A percentile compares a stretch with the other conserved stretches of the same genome.
These are phyloP conservation scores for Sinocyclocheilus maitianheensis DNA, from an alignment of 2,113 vertebrate genomes.

Conservation along the genomic window DNA sequence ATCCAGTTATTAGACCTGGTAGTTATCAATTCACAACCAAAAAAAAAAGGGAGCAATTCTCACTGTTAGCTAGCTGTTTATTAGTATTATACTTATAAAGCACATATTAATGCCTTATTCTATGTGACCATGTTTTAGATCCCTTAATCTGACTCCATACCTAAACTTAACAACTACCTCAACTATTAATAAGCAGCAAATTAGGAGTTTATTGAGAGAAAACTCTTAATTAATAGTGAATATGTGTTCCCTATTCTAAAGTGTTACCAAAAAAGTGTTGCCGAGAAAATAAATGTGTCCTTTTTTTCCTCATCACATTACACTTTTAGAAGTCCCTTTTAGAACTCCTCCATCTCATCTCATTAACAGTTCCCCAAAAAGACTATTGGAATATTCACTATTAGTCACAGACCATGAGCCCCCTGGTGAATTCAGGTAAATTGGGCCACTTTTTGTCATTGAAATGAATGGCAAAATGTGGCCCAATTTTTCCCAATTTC, in stretches of 20 bases:
- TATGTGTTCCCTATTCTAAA: no score
- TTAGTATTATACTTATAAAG: no score
- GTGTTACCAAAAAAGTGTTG: not conserved
- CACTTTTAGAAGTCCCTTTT: not conserved
- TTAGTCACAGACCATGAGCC: not conserved
- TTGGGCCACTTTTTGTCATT: not conserved
- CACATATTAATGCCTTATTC: no score
- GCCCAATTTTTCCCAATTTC: not conserved
- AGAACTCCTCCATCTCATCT: not conserved
- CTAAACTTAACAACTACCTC: no score
- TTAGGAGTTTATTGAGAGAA: no score
- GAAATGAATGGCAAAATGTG: not conserved
- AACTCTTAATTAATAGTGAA: no score
- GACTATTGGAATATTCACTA: conserved; percentile 16
- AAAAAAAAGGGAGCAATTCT: no score
- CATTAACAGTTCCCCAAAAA: conserved; percentile 2
- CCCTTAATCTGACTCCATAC: no score
- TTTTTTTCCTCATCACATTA: not conserved
- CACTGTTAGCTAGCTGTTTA: no score
- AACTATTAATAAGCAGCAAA: no score
- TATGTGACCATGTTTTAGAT: no score
- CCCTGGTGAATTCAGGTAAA: conserved; percentile 17
- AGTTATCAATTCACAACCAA: not conserved
- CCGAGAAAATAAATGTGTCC: not conserved
- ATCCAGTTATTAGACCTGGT: not conserved